Conservation (phyloP, 2,797 vertebrate species). For the Ciconia nigra region DNA sequence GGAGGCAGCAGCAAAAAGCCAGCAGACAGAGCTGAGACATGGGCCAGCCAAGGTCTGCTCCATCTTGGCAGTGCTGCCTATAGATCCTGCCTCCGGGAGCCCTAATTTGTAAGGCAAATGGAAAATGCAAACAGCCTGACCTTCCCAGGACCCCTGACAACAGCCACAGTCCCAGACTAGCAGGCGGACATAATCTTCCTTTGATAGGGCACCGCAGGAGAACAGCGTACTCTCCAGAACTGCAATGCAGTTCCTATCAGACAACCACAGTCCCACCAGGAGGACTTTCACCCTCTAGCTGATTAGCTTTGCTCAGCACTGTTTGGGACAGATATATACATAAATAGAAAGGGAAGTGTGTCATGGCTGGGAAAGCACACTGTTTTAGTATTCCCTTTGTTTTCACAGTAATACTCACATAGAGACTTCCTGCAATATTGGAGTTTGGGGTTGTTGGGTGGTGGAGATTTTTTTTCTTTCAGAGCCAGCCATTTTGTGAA, state of each 20-base stretch:
- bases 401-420: not conserved
- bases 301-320: not conserved
- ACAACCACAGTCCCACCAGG: not conserved
- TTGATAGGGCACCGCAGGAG: not conserved
- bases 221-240: rapidly evolving
- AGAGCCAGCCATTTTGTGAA: not conserved
- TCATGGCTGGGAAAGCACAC: not conserved
- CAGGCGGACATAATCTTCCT: not conserved
- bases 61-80: not conserved
- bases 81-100: not conserved
- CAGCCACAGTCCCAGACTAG: not conserved
- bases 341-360: not conserved
- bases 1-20: not conserved
- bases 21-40: not conserved
- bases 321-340: not conserved
- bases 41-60: not conserved
- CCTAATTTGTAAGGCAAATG: not conserved
- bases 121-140: not conserved
- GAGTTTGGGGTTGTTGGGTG: not conserved
- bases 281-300: not conserved
- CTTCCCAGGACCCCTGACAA: not conserved
- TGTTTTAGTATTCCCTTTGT: not conserved
- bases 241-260: not conserved
- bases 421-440: not conserved
- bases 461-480: not conserved